phyloP scores from a whole-genome alignment of 1,140 invertebrate genomes.

The Drosophila miranda region DNA sequence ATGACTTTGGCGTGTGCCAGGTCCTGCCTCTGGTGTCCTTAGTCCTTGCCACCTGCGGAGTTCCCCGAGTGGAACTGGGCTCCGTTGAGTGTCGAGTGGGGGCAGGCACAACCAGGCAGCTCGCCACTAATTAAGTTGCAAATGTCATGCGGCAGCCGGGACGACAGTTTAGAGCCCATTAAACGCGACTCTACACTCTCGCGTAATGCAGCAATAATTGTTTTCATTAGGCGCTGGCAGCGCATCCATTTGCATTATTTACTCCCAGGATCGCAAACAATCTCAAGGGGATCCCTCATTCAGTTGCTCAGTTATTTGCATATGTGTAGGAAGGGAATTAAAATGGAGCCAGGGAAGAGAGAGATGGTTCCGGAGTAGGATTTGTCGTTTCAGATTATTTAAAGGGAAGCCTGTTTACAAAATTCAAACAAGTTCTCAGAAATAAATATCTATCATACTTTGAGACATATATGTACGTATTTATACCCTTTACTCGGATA shows the following conservation, averaged over 20 bases:
- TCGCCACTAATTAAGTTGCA: constrained; percentile 74
- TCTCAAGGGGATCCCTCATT: constrained; percentile 18
- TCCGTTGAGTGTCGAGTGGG: constrained; percentile 19
- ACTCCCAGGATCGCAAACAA: constrained; percentile 35
- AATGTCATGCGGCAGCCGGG: constrained; percentile 52
- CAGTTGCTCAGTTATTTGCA: constrained; percentile 60
- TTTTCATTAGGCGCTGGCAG: constrained; percentile 56
- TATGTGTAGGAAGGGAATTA: constrained; percentile 17
- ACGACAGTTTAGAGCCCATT: constrained; percentile 71
- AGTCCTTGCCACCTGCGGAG: constrained; percentile 42
- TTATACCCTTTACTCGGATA: no score
- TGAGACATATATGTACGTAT: no score
- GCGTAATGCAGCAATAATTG: constrained; percentile 73
- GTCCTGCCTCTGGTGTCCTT: constrained; percentile 1
- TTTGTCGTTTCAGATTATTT: no score
- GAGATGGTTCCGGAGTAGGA: background rate
- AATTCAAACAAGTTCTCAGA: no score
- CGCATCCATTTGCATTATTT: constrained; percentile 64
- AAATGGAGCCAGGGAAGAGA: background rate
- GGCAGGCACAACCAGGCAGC: constrained; percentile 16
- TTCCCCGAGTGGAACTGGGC: background rate
- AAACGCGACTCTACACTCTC: constrained; percentile 59
- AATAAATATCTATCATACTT: no score
- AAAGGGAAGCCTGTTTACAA: no score
- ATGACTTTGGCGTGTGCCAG: constrained; percentile 45